These are phyloP conservation scores for Netelia inedita DNA, from an alignment of 2,888 invertebrate species.

Conservation along the genomic window DNA sequence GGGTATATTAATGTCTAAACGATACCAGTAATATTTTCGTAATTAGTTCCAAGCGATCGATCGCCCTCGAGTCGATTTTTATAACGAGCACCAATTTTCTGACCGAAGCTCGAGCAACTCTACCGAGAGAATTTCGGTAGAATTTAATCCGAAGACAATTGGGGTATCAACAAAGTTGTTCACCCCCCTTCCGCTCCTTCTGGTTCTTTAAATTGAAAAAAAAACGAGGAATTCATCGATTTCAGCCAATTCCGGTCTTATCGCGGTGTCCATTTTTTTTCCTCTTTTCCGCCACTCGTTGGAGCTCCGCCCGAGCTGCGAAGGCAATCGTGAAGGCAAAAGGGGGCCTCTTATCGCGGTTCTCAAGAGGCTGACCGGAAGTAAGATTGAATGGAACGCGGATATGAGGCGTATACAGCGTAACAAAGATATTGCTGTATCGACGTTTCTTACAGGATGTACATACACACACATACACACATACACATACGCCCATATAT, in stretches of 20 bases:
- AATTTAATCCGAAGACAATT: too few relatives aligned
- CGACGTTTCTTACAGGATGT: not conserved
- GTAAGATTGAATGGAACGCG: conserved; percentile 65
- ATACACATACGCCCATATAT: not conserved
- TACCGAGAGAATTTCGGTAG: too few relatives aligned
- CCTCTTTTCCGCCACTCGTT: conserved; percentile 5
- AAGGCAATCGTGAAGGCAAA: conserved; percentile 48
- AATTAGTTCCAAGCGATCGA: too few relatives aligned
- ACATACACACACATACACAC: not conserved
- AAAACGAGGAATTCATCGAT: conserved; percentile 17
- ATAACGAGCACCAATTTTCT: too few relatives aligned
- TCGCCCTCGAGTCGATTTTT: too few relatives aligned
- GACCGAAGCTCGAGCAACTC: too few relatives aligned
- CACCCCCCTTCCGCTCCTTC: too few relatives aligned
- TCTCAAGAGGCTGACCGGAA: conserved; percentile 68
- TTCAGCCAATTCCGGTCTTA: conserved; percentile 44
- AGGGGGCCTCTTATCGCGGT: conserved; percentile 64
- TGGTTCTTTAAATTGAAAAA: too few relatives aligned
- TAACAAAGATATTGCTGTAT: not conserved
- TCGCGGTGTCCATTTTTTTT: conserved; percentile 33
- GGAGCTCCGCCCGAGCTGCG: conserved; percentile 7
- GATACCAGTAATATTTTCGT: too few relatives aligned
- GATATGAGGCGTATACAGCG: conserved; percentile 21
- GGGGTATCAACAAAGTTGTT: too few relatives aligned
- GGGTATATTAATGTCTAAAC: too few relatives aligned